A percentile compares a stretch with the other conserved stretches of the same genome.
Evolutionary conservation across 2,797 vertebrate genomes (phyloP).

Genomic region (Hydrolagus colliei): DNA sequence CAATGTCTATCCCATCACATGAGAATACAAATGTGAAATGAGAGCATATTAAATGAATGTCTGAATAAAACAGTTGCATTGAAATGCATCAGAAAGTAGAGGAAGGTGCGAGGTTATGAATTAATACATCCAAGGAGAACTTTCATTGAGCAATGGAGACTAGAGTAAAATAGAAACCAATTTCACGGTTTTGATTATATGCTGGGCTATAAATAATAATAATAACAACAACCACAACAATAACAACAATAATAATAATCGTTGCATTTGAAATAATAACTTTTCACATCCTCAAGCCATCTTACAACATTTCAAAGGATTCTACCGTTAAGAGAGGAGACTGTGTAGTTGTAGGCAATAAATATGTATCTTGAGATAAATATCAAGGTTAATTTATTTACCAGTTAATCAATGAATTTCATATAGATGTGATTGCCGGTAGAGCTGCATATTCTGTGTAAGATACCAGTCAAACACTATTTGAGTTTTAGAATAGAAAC

Average conservation of each 20-base stretch:
- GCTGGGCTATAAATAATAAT: neutral
- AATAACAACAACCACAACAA: too few relatives aligned
- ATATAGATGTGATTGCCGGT: neutral
- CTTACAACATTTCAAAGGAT: too few relatives aligned
- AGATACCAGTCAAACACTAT: neutral
- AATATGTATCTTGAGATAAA: neutral
- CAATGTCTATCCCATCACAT: neutral
- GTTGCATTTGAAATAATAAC: too few relatives aligned
- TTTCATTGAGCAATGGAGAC: neutral
- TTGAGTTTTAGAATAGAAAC: too few relatives aligned
- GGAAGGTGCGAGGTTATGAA: neutral
- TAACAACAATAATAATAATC: too few relatives aligned
- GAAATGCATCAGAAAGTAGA: constrained; percentile 21
- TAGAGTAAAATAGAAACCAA: neutral
- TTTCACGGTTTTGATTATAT: neutral
- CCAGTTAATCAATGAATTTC: neutral
- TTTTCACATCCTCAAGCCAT: too few relatives aligned
- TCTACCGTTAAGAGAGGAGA: too few relatives aligned
- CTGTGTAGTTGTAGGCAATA: neutral
- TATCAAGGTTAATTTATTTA: neutral
- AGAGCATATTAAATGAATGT: neutral
- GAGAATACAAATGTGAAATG: neutral
- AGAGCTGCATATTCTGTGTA: neutral
- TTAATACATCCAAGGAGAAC: constrained; percentile 6
- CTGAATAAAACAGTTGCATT: constrained; percentile 21